Conservation (phyloP, 2,888 invertebrate genomes). For the Nemurella pictetii region DNA sequence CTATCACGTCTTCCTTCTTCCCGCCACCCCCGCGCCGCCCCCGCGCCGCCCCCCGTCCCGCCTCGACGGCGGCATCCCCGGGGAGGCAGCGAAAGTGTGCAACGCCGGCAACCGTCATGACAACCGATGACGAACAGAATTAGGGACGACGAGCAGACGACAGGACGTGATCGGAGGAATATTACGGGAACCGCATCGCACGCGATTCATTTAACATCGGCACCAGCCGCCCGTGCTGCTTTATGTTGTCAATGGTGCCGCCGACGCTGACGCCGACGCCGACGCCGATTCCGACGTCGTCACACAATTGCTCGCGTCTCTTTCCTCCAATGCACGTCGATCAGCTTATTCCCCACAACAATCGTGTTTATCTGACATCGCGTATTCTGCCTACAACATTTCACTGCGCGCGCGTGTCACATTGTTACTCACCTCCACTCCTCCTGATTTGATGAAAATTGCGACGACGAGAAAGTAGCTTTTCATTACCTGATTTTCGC, state of each 20-base stretch:
- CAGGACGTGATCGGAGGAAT: conserved; percentile 20
- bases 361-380: neutral
- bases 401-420: neutral
- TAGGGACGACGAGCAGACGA: conserved; percentile 13
- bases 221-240: neutral
- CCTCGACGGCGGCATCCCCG: neutral
- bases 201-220: conserved; percentile 23
- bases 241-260: neutral
- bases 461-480: neutral
- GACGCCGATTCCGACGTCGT: neutral
- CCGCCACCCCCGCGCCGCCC: neutral
- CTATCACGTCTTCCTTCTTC: neutral
- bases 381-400: neutral
- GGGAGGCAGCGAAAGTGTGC: conserved; percentile 4
- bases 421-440: neutral
- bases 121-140: conserved; percentile 16
- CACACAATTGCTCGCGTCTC: neutral
- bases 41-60: neutral
- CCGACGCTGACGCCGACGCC: neutral
- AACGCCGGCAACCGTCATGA: neutral
- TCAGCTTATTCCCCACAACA: neutral
- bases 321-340: neutral
- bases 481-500: neutral
- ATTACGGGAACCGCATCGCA: conserved; percentile 3
- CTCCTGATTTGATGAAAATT: neutral